Conservation (phyloP, 2,888 invertebrate species). For the Melitaea athalia region DNA sequence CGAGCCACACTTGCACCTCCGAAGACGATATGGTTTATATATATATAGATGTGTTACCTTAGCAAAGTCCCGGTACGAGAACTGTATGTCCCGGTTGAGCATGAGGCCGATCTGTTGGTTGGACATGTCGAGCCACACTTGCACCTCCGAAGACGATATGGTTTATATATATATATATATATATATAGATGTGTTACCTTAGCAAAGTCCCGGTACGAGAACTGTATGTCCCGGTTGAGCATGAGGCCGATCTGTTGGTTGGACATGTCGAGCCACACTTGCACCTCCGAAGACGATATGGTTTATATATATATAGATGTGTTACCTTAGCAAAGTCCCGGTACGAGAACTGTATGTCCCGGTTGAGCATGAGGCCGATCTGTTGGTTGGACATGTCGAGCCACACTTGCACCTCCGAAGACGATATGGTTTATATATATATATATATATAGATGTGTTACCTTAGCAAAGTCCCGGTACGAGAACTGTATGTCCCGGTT, state of each 20-base stretch:
- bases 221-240: slow-evolving; percentile 92
- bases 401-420: slow-evolving; percentile 94
- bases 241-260: slow-evolving; percentile 97
- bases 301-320: slow-evolving; percentile 80
- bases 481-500: slow-evolving; percentile 92
- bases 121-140: slow-evolving; percentile 96
- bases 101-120: slow-evolving; percentile 97
- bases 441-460: slow-evolving; percentile 43
- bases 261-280: slow-evolving; percentile 96
- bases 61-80: slow-evolving; percentile 93
- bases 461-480: slow-evolving; percentile 91
- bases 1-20: slow-evolving; percentile 94
- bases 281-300: slow-evolving; percentile 91
- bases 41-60: slow-evolving; percentile 61
- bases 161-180: too few relatives aligned
- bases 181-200: slow-evolving; percentile 61
- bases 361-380: slow-evolving; percentile 93
- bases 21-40: slow-evolving; percentile 93
- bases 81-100: slow-evolving; percentile 92
- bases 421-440: slow-evolving; percentile 92
- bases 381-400: slow-evolving; percentile 98
- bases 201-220: slow-evolving; percentile 93
- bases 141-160: slow-evolving; percentile 91
- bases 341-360: slow-evolving; percentile 93
- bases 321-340: slow-evolving; percentile 89